phyloP scores from a whole-genome alignment of 2,888 invertebrate species.

The Crocallis elinguaria region DNA sequence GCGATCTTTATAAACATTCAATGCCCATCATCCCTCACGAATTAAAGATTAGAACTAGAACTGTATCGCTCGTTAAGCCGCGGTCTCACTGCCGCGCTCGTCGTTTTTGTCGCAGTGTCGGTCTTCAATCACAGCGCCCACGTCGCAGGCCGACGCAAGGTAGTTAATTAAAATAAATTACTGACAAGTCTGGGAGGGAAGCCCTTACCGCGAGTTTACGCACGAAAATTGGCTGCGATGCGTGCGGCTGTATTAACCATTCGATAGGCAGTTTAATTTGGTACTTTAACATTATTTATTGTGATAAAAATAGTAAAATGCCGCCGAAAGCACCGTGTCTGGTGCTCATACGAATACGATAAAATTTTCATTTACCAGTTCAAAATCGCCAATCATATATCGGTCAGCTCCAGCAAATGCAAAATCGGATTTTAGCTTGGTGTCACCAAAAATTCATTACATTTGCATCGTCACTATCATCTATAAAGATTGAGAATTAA shows the following conservation, averaged over 20 bases:
- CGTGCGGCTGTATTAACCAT: not conserved
- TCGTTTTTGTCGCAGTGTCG: constrained; percentile 38
- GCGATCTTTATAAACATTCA: constrained; percentile 16
- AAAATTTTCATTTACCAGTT: too few species aligned
- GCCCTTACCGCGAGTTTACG: constrained; percentile 17
- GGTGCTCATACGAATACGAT: too few species aligned
- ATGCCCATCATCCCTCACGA: constrained; percentile 20
- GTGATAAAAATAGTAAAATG: not conserved
- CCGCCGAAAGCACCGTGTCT: not conserved
- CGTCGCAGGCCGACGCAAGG: constrained; percentile 28
- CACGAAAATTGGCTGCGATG: constrained; percentile 10
- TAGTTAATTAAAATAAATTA: constrained; percentile 54
- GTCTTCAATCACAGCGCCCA: constrained; percentile 47
- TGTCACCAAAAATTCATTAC: too few species aligned
- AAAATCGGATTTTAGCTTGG: too few species aligned
- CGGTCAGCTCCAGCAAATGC: too few species aligned
- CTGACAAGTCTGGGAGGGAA: constrained; percentile 23
- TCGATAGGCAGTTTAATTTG: not conserved
- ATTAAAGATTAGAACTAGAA: constrained; percentile 21
- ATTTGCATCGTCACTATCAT: too few species aligned
- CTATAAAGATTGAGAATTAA: too few species aligned
- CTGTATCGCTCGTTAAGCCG: constrained; percentile 32
- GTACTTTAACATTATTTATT: not conserved
- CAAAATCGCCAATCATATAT: too few species aligned
- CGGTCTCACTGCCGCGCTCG: constrained; percentile 18